These are phyloP conservation scores for Monopterus albus DNA, from an alignment of 2,113 vertebrate genomes.

Conservation along the genomic window DNA sequence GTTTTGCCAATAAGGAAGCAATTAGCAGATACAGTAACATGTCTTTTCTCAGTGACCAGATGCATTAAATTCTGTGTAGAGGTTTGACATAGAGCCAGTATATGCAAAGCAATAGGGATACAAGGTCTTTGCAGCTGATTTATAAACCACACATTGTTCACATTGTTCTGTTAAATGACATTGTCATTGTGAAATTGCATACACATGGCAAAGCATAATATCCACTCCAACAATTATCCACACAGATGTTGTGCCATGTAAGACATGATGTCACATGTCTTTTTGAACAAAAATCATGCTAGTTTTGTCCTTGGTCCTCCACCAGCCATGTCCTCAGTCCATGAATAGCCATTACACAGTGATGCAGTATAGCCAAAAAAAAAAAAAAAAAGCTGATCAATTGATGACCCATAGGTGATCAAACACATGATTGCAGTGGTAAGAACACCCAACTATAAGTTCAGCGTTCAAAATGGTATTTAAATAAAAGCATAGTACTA, in stretches of 20 bases:
- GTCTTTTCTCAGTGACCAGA: slow-evolving; percentile 29
- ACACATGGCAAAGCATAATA: slow-evolving; percentile 52
- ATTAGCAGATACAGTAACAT: slow-evolving; percentile 39
- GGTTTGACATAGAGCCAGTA: slow-evolving; percentile 17
- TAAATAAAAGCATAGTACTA: background rate
- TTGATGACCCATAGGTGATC: slow-evolving; percentile 18
- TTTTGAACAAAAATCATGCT: slow-evolving; percentile 54
- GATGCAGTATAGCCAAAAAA: slow-evolving; percentile 23
- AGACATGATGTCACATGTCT: slow-evolving; percentile 65
- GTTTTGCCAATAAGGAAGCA: slow-evolving; percentile 35
- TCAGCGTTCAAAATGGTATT: slow-evolving; percentile 2
- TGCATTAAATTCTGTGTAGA: slow-evolving; percentile 36
- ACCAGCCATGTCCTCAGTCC: slow-evolving; percentile 36
- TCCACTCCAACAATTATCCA: slow-evolving; percentile 52
- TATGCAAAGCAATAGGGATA: slow-evolving; percentile 11
- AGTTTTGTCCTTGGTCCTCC: slow-evolving; percentile 43
- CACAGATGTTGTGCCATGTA: too few species aligned
- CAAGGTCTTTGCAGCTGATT: slow-evolving; percentile 22
- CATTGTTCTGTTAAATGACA: slow-evolving; percentile 47
- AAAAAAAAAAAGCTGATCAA: slow-evolving; percentile 31
- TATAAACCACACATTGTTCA: slow-evolving; percentile 42
- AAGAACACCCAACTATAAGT: background rate
- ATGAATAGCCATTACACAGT: background rate
- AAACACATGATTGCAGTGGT: slow-evolving; percentile 26
- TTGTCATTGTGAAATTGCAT: slow-evolving; percentile 50